phyloP scores from a whole-genome alignment of 2,888 invertebrate species.

The Metellina segmentata region DNA sequence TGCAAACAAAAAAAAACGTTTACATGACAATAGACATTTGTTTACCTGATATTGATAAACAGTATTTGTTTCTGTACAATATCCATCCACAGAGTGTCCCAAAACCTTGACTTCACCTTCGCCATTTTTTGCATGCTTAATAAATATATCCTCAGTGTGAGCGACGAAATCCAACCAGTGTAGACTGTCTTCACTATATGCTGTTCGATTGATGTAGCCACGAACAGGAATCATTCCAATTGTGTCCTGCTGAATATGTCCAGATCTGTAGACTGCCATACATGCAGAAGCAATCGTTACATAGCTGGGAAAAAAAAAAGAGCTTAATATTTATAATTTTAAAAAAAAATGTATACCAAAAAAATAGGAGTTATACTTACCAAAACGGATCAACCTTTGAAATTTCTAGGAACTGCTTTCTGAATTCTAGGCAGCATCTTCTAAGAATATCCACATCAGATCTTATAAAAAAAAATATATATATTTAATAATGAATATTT shows the following conservation, averaged over 20 bases:
- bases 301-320: not conserved
- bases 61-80: too few relatives aligned
- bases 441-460: too few relatives aligned
- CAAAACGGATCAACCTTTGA: not conserved
- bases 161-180: not conserved
- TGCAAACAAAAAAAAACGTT: too few relatives aligned
- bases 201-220: not conserved
- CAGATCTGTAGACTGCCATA: not conserved
- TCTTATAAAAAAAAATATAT: too few relatives aligned
- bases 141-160: not conserved
- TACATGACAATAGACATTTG: too few relatives aligned
- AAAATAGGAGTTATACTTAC: not conserved
- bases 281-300: not conserved
- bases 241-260: not conserved
- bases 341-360: not conserved
- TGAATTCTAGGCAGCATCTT: too few relatives aligned
- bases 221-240: slow-evolving; percentile 19
- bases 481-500: too few relatives aligned
- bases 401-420: not conserved
- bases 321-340: too few relatives aligned
- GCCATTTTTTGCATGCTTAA: not conserved
- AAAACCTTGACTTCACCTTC: not conserved
- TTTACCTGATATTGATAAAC: too few relatives aligned
- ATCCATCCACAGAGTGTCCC: slow-evolving; percentile 1
- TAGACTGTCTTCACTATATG: not conserved